Evolutionary conservation across 2,113 vertebrate species (phyloP), one percentile per base, ranked within the genome.

Genomic region (Monarcha castaneiventris): DNA sequence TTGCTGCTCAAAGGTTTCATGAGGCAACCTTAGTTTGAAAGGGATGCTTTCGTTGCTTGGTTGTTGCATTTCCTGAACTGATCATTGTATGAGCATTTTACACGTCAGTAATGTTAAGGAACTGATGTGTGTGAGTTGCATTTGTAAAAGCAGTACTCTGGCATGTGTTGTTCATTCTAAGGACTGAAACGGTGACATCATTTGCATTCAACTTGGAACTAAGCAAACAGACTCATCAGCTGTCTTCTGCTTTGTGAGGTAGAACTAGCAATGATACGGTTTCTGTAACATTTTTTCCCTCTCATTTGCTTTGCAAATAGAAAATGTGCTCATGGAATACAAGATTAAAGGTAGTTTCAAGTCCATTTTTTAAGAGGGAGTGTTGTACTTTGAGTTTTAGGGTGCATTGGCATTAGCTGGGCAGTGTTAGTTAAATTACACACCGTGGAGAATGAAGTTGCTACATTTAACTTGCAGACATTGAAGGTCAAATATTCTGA

Each of bases 111-210:
- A 10, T 52, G 22, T 37, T 52, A 21, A 22, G 35, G 62, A 61
- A 9, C 2, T 0, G 0, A 6, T 26, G 20, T 27, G 6, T n/a
- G 7, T 0, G 2, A 49, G 13, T 23, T 44, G 30, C 11, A 8
- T 41, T 87, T 80, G 59, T 66, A 35, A 66, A 85, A 83, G 37
- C 33, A 44, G 16, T 19, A 4, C 8, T 46, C 13, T 69, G 67
- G 35, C 27, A 11, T 2, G 2, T 14, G 3, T 29, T 46, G 29
- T 37, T 91, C n/a, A 5, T 64, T 3, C 13, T 39, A 9, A 55
- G 30, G 64, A 29, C 56, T 7, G 46, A 75, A 84, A 43, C 80
- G 41, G 4, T 90, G 49, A 15, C 74, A 76, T 10, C 2, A 32
- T 67, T 88, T 52, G 3, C 7, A 8, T 20, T 62, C 56, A 46